Base-by-base conservation (phyloP, 2,797 vertebrate genomes). In the Rhyacichthys aspro region DNA sequence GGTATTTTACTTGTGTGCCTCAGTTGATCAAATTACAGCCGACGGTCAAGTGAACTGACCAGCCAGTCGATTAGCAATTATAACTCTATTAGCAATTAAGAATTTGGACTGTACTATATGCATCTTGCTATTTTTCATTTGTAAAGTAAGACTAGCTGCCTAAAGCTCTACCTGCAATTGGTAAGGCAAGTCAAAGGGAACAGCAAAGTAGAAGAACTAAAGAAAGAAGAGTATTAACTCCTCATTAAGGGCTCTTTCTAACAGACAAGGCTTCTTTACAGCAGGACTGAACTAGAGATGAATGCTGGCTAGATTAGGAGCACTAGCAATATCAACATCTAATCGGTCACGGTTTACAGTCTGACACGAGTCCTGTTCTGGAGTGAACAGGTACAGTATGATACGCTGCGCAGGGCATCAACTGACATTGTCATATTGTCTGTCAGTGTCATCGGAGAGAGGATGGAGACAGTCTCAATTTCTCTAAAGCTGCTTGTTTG, bases 161-260 rank as follows among this genome's bases (percentile, higher is more conserved):
- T 81, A 69, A 65, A 67, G 71, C 71, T 83, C 79, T 76, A 81
- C 76, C 86, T 83, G 81, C 72, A 71, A 76, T 79, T 79, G 60
- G 61, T 87, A 89, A 88, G 82, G 89, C 82, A 82, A 86, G 67
- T 85, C 76, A 79, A 17, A 63, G 70, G 78, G 68, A 82, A 63
- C 18, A 67, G 49, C 41, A 9, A 53, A 66, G 37, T 33, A 49
- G 54, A n/a, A n/a, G n/a, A 65, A 39, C 12, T 34, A 43, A 32
- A 33, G 15, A 32, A 9, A 0, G 41, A 17, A 53, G 55, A 7
- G 4, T 11, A 36, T 42, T 12, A 11, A n/a, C 41, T 55, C 55
- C 19, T 54, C 46, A 59, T 34, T 38, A 48, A 47, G 46, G 17
- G 19, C 17, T 42, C 19, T 56, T 42, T 59, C 48, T 11, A 9